Percentiles rank a stretch among this genome's conserved stretches.
phyloP scores from a whole-genome alignment of 2,888 invertebrate genomes.

The Hanleya hanleyi region DNA sequence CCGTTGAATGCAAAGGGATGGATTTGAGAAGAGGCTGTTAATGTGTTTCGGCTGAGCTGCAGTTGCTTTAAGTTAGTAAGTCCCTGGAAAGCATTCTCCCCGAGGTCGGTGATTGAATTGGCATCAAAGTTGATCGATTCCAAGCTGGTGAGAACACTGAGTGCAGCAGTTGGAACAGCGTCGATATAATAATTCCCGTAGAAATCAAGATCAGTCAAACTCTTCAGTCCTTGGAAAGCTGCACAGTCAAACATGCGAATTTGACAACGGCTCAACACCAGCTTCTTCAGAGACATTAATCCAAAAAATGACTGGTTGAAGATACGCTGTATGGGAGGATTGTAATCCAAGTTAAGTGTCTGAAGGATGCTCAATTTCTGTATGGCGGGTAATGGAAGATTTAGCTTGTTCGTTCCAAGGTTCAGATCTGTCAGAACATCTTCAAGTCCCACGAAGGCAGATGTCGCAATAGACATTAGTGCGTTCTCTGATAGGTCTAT shows the following conservation, averaged over 20 bases:
- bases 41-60: not conserved
- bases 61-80: not conserved
- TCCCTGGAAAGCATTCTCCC: not conserved
- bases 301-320: not conserved
- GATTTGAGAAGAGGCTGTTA: not conserved
- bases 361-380: not conserved
- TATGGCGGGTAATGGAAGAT: not conserved
- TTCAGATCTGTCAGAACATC: not conserved
- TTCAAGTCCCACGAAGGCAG: not conserved
- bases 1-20: not conserved
- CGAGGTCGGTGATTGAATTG: not conserved
- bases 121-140: not conserved
- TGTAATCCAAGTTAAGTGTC: slow-evolving; percentile 4
- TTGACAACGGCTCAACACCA: not conserved
- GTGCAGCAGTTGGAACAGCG: not conserved
- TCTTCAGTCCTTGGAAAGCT: not conserved
- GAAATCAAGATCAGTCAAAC: not conserved
- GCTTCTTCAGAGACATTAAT: not conserved
- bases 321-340: not conserved
- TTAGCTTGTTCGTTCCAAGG: not conserved
- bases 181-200: not conserved
- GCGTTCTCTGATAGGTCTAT: slow-evolving; percentile 1
- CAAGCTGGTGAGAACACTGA: not conserved
- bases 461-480: not conserved
- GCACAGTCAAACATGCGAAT: not conserved